Percentiles rank a stretch among this genome's conserved stretches.
Evolutionary conservation across 1,140 invertebrate species (phyloP).

Genomic region (Mizuhopecten yessoensis): DNA sequence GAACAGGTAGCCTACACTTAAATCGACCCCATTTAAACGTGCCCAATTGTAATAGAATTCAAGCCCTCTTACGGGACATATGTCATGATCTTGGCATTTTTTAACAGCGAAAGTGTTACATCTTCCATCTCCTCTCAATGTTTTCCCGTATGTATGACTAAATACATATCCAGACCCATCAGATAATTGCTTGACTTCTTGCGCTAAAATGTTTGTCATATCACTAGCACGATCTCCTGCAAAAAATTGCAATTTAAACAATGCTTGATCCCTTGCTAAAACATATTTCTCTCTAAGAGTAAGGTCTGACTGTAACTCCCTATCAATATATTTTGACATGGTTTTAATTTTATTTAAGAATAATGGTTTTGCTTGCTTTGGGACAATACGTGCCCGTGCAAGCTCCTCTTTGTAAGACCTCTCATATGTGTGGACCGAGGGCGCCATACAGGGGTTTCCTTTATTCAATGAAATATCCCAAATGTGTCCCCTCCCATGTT

Average conservation of each 20-base stretch:
- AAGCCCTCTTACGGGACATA: conserved; percentile 49
- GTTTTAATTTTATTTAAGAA: conserved; percentile 41
- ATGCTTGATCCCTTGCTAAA: conserved; percentile 56
- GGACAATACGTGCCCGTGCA: conserved; percentile 27
- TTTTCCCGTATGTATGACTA: conserved; percentile 60
- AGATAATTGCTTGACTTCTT: conserved; percentile 53
- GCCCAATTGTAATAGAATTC: conserved; percentile 48
- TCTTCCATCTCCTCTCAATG: conserved; percentile 45
- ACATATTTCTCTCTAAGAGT: conserved; percentile 47
- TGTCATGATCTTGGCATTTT: background rate
- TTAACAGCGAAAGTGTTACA: conserved; percentile 54
- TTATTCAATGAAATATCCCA: background rate
- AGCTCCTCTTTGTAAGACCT: conserved; percentile 36
- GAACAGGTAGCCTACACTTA: conserved; percentile 53
- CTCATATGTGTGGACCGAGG: background rate
- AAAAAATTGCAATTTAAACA: conserved; percentile 61
- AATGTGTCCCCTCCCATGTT: background rate
- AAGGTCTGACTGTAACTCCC: background rate
- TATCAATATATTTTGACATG: conserved; percentile 5
- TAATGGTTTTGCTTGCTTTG: conserved; percentile 48
- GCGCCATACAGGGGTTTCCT: background rate
- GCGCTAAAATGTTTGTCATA: conserved; percentile 47
- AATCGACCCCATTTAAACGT: conserved; percentile 47
- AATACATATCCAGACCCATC: conserved; percentile 55
- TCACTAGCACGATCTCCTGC: conserved; percentile 60